These are phyloP conservation scores for Enteromius thamalakanensis DNA, from an alignment of 2,797 vertebrate genomes.

Conservation along the genomic window DNA sequence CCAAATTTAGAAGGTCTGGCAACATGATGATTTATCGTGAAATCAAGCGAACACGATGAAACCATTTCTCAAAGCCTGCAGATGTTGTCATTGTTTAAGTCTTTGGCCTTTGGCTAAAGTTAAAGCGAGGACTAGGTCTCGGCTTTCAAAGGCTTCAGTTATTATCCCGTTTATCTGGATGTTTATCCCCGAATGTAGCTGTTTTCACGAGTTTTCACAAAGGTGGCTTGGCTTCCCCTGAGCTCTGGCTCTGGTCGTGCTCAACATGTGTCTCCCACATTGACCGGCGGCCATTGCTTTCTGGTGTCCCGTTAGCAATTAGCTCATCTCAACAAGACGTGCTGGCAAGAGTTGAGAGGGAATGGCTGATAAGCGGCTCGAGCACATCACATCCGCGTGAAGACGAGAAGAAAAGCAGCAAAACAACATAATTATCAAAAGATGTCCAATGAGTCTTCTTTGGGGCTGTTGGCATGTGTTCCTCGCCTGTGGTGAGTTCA, in stretches of 20 bases:
- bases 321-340: constrained; percentile 68
- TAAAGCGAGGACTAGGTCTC: constrained; percentile 53
- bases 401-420: constrained; percentile 26
- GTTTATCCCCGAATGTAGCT: constrained; percentile 57
- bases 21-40: constrained; percentile 54
- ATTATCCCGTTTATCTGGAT: constrained; percentile 66
- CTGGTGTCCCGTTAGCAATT: constrained; percentile 68
- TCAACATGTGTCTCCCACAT: constrained; percentile 74
- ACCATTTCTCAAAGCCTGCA: constrained; percentile 53
- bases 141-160: constrained; percentile 62
- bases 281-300: constrained; percentile 60
- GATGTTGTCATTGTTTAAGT: constrained; percentile 60
- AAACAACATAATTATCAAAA: constrained; percentile 70
- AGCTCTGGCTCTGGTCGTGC: constrained; percentile 53
- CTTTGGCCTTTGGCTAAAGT: constrained; percentile 43
- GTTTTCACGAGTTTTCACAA: constrained; percentile 54
- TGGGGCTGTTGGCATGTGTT: constrained; percentile 56
- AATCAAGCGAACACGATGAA: constrained; percentile 42
- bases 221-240: constrained; percentile 54
- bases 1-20: constrained; percentile 29
- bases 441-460: constrained; percentile 63
- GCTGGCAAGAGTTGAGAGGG: constrained; percentile 70
- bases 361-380: constrained; percentile 50
- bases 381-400: constrained; percentile 57
- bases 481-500: constrained; percentile 56